Evolutionary conservation across 2,113 vertebrate genomes (phyloP), one percentile per base, ranked within the genome.

Genomic region (Notiomystis cincta): DNA sequence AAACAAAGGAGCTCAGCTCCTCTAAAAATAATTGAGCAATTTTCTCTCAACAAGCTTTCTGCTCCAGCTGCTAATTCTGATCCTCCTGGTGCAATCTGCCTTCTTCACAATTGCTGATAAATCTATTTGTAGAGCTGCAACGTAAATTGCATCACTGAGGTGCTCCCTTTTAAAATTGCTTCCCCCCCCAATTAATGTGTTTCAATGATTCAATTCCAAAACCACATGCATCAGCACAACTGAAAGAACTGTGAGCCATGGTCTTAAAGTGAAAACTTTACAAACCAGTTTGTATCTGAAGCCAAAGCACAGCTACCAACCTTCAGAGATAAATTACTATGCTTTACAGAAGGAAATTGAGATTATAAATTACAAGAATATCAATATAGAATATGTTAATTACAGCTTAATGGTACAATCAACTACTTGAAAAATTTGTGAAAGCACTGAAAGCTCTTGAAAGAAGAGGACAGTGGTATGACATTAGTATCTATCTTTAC

Each of bases 191-290:
- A 54, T 70, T 93, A 95, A 90, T 25, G 64, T 50, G 51, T 93
- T 93, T 94, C 88, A 90, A 62, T 60, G 51, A 90, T 86, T 86
- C 88, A 90, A 62, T 89, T 92, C 60, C 66, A 89, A 95, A 96
- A 89, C 16, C 79, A 89, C 64, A 90, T 47, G 54, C 75, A 70
- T 78, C 93, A 95, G 93, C 86, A 78, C 38, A 73, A 77, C 45
- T 47, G 66, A 82, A 81, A 72, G 54, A 88, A 58, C 31, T 24
- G 33, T 13, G 23, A 95, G 38, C 30, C 60, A 57, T 51, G 33
- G 76, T 73, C 5, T 0, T 21, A 30, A 69, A 86, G 30, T 9
- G 13, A 44, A 78, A 90, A 86, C 64, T 75, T 78, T 64, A 90
- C 27, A 70, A 90, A 89, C 27, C 35, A 62, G 67, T 62, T 80